phyloP scores from a whole-genome alignment of 2,888 invertebrate genomes.

The Ophion slaviceki region DNA sequence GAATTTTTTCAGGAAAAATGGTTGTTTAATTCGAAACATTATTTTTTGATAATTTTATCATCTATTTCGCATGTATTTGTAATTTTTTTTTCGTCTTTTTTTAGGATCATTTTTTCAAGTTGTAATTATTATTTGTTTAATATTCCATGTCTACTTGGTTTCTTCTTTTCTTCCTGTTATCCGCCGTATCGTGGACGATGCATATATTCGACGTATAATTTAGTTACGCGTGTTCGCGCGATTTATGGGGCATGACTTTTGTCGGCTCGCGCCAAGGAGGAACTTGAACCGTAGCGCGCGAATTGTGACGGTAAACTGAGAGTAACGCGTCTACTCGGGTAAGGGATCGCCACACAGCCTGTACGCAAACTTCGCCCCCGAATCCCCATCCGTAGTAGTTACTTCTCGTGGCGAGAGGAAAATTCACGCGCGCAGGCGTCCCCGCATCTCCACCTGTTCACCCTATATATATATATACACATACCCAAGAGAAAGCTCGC shows the following conservation, averaged over 20 bases:
- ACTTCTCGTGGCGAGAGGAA: conserved; percentile 44
- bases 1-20: not conserved
- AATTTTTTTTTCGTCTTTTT: not conserved
- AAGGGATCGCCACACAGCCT: conserved; percentile 54
- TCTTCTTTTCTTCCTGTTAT: not conserved
- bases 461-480: not conserved
- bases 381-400: conserved; percentile 46
- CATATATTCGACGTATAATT: not conserved
- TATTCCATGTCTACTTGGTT: not conserved
- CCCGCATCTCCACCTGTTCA: conserved; percentile 58
- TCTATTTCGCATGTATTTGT: not conserved
- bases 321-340: conserved; percentile 65
- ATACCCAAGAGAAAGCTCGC: too few relatives aligned
- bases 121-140: not conserved
- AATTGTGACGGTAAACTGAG: conserved; percentile 77
- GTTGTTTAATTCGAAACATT: not conserved
- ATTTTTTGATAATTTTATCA: not conserved
- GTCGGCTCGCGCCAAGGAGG: conserved; percentile 35
- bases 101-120: not conserved
- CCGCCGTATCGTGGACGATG: not conserved
- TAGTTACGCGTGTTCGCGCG: not conserved
- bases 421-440: conserved; percentile 57
- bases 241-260: conserved; percentile 33
- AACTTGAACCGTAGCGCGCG: conserved; percentile 73
- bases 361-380: conserved; percentile 60